Evolutionary conservation across 2,888 invertebrate genomes (phyloP), one percentile per base, ranked within the genome.

Genomic region (Chrysina gloriosa): DNA sequence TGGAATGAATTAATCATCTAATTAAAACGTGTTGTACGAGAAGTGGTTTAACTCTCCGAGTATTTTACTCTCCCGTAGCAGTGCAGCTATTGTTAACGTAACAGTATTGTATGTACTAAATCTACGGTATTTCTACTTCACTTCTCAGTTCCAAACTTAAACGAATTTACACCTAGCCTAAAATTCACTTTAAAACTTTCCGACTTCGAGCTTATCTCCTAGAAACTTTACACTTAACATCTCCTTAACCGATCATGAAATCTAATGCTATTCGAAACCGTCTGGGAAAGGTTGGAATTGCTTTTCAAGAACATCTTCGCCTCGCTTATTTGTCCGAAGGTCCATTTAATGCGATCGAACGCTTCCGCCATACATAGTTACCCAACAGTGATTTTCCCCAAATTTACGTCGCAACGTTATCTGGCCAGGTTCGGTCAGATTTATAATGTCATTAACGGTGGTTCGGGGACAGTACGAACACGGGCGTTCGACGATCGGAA

Each of bases 361-460:
- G 23, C 25, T 7, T n/a, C 31, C 23, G 34, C 7, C 14, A 14
- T 9, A 16, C 11, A 52, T 9, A 9, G 31, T 52, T 31, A 52
- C 52, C 29, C 16, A 58, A 58, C 23, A 39, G 58, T 58, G 25
- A 39, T 58, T 58, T 23, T 42, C 25, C 25, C n/a, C 39, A 3
- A 36, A 39, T 58, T 58, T 63, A 34, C 36, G 23, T 31, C 34
- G n/a, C 16, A 23, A n/a, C 23, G 34, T 23, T 25, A 63, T 48
- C 50, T 39, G n/a, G 25, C 14, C 47, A 9, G 47, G 47, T 21
- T 16, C 45, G 63, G 19, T 16, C 39, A 58, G 63, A 48, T 58
- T 58, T 58, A 58, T 58, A 58, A 58, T 5, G 63, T 21, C 63
- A 34, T 47, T 63, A 47, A 36, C 11, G 31, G 50, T 29, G 31